Conservation (phyloP, 2,888 invertebrate species). For the Venusia cambrica region DNA sequence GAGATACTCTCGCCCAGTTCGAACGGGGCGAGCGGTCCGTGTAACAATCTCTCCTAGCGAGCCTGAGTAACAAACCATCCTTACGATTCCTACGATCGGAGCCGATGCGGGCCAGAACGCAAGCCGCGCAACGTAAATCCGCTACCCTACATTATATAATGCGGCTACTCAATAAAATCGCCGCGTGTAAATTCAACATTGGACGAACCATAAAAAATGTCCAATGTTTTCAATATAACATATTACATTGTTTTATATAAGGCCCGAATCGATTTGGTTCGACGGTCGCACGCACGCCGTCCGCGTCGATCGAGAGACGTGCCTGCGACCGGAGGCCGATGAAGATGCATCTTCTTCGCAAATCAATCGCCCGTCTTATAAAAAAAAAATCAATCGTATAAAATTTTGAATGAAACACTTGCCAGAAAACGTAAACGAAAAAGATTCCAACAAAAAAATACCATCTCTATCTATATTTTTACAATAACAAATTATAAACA, state of each 20-base stretch:
- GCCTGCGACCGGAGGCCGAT: slow-evolving; percentile 32
- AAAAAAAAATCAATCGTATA: slow-evolving; percentile 38
- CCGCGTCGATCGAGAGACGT: slow-evolving; percentile 34
- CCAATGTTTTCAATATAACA: slow-evolving; percentile 45
- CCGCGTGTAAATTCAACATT: slow-evolving; percentile 71
- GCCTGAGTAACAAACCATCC: slow-evolving; percentile 33
- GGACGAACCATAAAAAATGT: slow-evolving; percentile 62
- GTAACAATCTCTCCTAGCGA: slow-evolving; percentile 2
- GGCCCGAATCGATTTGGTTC: slow-evolving; percentile 37
- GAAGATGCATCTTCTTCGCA: slow-evolving; percentile 34
- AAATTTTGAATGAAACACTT: slow-evolving; percentile 55
- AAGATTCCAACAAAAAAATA: slow-evolving; percentile 68
- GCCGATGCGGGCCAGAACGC: slow-evolving; percentile 30
- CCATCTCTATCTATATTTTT: slow-evolving; percentile 63
- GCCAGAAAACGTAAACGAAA: slow-evolving; percentile 65
- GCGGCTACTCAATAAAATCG: slow-evolving; percentile 77
- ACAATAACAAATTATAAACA: slow-evolving; percentile 75
- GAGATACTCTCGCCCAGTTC: slow-evolving; percentile 49
- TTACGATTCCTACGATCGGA: slow-evolving; percentile 21
- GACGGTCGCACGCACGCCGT: slow-evolving; percentile 32
- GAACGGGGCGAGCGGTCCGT: slow-evolving; percentile 35
- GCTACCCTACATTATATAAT: slow-evolving; percentile 56
- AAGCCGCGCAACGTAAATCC: slow-evolving; percentile 33
- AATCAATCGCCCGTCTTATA: slow-evolving; percentile 30
- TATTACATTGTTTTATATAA: slow-evolving; percentile 35